These are phyloP conservation scores for Netelia fuscicornis DNA, from an alignment of 2,888 invertebrate genomes.

Conservation along the genomic window DNA sequence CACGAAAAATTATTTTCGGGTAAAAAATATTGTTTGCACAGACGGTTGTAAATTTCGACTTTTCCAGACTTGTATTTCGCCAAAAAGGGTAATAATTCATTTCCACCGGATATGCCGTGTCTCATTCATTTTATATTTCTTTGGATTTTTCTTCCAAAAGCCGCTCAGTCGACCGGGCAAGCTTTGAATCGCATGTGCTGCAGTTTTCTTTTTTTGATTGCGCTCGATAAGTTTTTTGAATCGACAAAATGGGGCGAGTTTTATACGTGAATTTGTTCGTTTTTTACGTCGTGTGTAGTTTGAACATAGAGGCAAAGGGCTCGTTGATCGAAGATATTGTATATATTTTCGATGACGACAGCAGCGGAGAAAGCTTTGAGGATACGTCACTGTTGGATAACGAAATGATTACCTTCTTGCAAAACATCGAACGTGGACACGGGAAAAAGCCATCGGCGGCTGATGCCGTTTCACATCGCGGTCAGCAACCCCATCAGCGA, in stretches of 20 bases:
- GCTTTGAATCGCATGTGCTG: background rate
- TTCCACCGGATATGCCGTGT: background rate
- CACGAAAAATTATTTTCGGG: too few relatives aligned
- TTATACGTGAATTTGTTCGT: background rate
- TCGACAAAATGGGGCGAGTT: slow-evolving; percentile 11
- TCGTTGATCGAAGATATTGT: slow-evolving; percentile 1
- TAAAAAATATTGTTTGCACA: background rate
- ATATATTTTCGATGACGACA: background rate
- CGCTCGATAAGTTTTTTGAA: background rate
- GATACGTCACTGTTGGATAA: slow-evolving; percentile 1
- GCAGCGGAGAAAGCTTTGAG: background rate
- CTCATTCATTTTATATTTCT: background rate
- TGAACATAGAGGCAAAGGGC: slow-evolving; percentile 5
- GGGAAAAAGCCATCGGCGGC: background rate
- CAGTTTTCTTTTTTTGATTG: background rate
- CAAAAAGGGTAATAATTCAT: slow-evolving; percentile 1
- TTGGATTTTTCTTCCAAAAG: background rate
- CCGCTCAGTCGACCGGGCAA: background rate
- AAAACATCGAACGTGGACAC: background rate
- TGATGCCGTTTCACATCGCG: background rate
- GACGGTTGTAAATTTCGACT: background rate
- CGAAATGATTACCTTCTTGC: background rate
- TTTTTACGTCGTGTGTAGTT: slow-evolving; percentile 9
- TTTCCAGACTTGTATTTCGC: background rate
- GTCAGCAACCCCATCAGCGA: slow-evolving; percentile 19